Evolutionary conservation across 2,113 vertebrate species (phyloP).

Genomic region (Micronycteris hirsuta): DNA sequence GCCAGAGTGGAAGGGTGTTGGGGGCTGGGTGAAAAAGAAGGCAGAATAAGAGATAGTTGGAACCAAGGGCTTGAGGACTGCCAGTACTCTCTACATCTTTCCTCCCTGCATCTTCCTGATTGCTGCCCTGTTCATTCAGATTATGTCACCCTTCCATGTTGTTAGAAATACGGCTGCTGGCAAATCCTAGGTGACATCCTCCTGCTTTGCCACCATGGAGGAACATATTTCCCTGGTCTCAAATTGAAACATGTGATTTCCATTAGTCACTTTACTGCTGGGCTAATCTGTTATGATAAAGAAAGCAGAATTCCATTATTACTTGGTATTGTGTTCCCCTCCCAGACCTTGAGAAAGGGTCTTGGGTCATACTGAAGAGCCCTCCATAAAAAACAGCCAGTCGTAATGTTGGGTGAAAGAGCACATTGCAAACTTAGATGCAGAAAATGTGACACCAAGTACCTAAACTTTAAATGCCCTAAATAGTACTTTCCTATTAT

Average conservation of each 20-base stretch:
- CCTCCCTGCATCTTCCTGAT: background rate
- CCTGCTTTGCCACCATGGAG: background rate
- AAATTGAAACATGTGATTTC: background rate
- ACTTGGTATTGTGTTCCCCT: background rate
- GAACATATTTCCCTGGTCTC: background rate
- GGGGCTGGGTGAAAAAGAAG: background rate
- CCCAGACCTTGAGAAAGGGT: background rate
- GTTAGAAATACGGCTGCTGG: background rate
- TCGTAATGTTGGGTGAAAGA: background rate
- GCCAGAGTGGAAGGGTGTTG: background rate
- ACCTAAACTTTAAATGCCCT: background rate
- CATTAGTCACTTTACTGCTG: background rate
- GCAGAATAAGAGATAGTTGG: background rate
- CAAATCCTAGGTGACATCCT: background rate
- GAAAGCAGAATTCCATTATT: background rate
- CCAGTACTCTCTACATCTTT: rapidly evolving
- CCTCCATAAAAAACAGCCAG: background rate
- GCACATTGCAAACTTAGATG: background rate
- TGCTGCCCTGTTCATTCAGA: background rate
- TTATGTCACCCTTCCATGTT: background rate
- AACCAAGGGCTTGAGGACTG: background rate
- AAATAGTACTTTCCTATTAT: background rate
- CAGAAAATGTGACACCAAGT: background rate
- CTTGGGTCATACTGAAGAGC: background rate
- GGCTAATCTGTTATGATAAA: background rate